Evolutionary conservation across 2,888 invertebrate genomes (phyloP).

Genomic region (Rotaria sp.): DNA sequence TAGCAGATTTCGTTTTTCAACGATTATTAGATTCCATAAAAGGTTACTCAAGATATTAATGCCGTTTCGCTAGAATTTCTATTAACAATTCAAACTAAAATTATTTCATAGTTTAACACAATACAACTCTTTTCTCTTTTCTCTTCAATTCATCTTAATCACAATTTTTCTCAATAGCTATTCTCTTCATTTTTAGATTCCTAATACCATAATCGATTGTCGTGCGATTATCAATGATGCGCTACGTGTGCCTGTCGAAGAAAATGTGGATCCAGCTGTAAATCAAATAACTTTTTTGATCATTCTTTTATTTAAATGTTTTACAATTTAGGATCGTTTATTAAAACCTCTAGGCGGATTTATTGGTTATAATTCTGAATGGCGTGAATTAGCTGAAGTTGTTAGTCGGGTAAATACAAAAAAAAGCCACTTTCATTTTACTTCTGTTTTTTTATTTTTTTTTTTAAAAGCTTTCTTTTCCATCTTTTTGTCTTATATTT

Average conservation of each 20-base stretch:
- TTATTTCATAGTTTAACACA: too few relatives aligned
- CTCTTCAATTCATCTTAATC: too few relatives aligned
- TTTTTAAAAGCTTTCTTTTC: conserved; percentile 13
- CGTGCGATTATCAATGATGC: conserved; percentile 54
- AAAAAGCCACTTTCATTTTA: neutral
- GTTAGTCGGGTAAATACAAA: conserved; percentile 49
- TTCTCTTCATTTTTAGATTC: neutral
- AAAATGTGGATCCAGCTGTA: conserved; percentile 41
- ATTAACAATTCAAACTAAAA: too few relatives aligned
- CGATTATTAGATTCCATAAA: too few relatives aligned
- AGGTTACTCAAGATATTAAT: too few relatives aligned
- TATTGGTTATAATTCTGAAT: conserved; percentile 54
- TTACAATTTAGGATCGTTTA: conserved; percentile 44
- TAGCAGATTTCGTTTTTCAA: too few relatives aligned
- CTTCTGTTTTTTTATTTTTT: neutral
- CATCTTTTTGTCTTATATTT: conserved; percentile 1
- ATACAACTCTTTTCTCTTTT: too few relatives aligned
- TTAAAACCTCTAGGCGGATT: conserved; percentile 55
- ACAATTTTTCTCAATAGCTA: too few relatives aligned
- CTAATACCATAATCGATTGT: conserved; percentile 50
- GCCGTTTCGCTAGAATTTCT: too few relatives aligned
- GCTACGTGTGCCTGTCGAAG: conserved; percentile 51
- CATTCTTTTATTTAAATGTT: neutral
- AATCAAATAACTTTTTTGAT: neutral
- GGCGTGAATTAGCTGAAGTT: conserved; percentile 55